Evolutionary conservation across 2,888 invertebrate genomes (phyloP).

Genomic region (Tenodera sinensis): DNA sequence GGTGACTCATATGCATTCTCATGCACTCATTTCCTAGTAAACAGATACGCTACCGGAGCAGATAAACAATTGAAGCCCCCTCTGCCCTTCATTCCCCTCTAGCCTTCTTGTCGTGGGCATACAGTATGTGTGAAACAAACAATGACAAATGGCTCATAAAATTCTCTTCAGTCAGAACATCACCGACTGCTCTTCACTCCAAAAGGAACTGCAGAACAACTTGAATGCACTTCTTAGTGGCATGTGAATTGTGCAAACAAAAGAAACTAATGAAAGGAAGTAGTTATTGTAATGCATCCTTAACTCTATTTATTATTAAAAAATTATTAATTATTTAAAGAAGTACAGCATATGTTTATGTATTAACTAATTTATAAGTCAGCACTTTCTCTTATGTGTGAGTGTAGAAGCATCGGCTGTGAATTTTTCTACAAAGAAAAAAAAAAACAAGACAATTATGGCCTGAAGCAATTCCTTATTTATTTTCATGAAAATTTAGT

Average conservation of each 20-base stretch:
- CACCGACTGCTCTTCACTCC: not conserved
- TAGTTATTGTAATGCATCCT: not conserved
- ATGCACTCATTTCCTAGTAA: too few species aligned
- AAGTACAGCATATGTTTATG: not conserved
- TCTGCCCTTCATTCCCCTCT: too few species aligned
- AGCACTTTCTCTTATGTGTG: not conserved
- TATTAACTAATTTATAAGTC: not conserved
- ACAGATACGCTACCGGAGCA: too few species aligned
- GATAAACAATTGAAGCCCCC: too few species aligned
- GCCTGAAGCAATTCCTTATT: too few species aligned
- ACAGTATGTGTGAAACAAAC: not conserved
- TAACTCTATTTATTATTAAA: not conserved
- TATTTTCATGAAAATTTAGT: too few species aligned
- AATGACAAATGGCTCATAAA: not conserved
- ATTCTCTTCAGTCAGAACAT: not conserved
- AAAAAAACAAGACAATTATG: not conserved
- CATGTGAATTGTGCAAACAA: not conserved
- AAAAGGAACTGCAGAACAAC: not conserved
- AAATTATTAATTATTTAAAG: not conserved
- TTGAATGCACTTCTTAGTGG: not conserved
- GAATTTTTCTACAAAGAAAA: not conserved
- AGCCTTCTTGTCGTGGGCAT: too few species aligned
- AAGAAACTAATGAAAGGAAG: not conserved
- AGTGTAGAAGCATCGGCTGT: not conserved
- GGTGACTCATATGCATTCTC: too few species aligned